Evolutionary conservation across 2,113 vertebrate genomes (phyloP).

Genomic region (Coptodon rendalli): DNA sequence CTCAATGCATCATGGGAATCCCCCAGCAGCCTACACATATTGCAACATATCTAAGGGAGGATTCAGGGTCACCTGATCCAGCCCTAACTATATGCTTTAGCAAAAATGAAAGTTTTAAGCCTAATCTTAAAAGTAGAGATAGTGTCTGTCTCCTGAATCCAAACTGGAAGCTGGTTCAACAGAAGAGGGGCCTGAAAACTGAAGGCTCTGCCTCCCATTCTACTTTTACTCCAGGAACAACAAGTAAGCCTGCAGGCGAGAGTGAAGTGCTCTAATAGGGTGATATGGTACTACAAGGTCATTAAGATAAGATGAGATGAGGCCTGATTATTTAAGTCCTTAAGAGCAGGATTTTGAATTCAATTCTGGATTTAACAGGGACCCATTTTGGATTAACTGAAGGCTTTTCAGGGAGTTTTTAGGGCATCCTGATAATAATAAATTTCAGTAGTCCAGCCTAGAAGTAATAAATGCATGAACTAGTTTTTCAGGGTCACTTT

Average conservation of each 20-base stretch:
- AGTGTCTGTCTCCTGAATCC: accelerated
- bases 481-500: background rate
- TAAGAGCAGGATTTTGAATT: background rate
- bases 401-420: background rate
- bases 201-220: background rate
- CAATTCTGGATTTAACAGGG: background rate
- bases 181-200: background rate
- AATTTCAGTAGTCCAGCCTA: background rate
- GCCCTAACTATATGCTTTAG: background rate
- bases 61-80: background rate
- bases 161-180: background rate
- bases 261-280: background rate
- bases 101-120: accelerated
- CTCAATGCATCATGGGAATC: background rate
- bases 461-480: accelerated
- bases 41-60: accelerated
- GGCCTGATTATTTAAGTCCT: background rate
- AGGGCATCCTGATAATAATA: background rate
- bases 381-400: background rate
- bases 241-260: accelerated
- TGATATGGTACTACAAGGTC: background rate
- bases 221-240: background rate
- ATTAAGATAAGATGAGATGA: accelerated
- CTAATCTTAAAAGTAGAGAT: background rate
- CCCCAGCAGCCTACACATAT: accelerated